These are phyloP conservation scores for Pan troglodytes DNA, from an alignment of 2,113 vertebrate species.

Conservation along the genomic window DNA sequence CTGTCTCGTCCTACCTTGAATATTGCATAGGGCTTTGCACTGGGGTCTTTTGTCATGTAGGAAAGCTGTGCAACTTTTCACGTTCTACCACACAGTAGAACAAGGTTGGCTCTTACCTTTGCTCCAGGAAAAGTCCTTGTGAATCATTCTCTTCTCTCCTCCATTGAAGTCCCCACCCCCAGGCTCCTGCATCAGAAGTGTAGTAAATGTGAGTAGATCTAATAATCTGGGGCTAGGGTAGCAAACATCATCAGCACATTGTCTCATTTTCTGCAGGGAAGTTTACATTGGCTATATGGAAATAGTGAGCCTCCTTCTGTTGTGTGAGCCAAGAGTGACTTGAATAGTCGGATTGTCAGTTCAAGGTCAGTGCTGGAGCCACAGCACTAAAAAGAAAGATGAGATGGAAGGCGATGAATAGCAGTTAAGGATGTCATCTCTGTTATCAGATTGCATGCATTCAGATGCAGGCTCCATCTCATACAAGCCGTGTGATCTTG, in stretches of 20 bases:
- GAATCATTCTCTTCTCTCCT: neutral
- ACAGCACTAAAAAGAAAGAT: neutral
- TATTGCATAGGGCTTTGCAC: neutral
- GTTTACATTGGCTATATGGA: neutral
- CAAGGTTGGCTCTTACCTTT: neutral
- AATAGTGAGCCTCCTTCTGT: neutral
- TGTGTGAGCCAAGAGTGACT: neutral
- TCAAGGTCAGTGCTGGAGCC: neutral
- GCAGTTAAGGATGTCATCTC: neutral
- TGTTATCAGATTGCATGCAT: neutral
- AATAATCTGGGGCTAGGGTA: neutral
- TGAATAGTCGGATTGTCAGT: neutral
- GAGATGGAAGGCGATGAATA: neutral
- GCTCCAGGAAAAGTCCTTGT: neutral
- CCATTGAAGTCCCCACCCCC: neutral
- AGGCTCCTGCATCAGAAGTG: neutral
- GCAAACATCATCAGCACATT: too few species aligned
- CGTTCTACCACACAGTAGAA: neutral
- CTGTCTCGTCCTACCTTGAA: neutral
- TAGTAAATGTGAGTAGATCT: neutral
- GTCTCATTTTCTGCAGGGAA: neutral
- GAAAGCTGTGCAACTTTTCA: neutral
- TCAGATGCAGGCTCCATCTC: neutral
- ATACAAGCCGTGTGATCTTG: neutral
- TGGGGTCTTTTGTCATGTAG: neutral